Evolutionary conservation across 2,888 invertebrate genomes (phyloP), one percentile per base, ranked within the genome.

Genomic region (Pseudococcus jackbeardsleyi): DNA sequence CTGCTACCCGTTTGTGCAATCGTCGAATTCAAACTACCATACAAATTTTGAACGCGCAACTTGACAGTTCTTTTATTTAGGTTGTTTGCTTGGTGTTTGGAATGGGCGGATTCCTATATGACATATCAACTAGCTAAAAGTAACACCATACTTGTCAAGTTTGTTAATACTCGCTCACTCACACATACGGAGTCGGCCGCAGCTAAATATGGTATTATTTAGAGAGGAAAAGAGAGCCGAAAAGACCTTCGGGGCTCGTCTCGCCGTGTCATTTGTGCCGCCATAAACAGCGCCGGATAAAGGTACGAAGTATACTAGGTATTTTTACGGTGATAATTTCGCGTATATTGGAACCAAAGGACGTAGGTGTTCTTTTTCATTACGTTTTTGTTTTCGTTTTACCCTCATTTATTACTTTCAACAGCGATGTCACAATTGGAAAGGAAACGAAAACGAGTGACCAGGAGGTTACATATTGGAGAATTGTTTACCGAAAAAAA

Each of bases 71-170:
- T 82, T 87, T 87, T 87, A 87, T 87, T 87, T 77, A 77, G 87
- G 77, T 87, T 87, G 87, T 87, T 87, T 87, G 87, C 68, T 87
- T 87, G 87, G 87, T 87, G 87, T 87, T 87, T 87, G 79, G 26
- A 87, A 87, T 87, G 87, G 87, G 87, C 87, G 87, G 87, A 87
- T 87, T 87, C 82, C 87, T 87, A 87, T 79, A 87, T 87, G 87
- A 82, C 87, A 87, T 87, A 87, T 87, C 87, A 87, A 87, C 87
- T 79, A 87, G 87, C 87, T 87, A 87, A 82, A 87, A 87, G 87
- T 87, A 87, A 87, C 87, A 87, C 87, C 87, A 79, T 77, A 82
- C 46, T 87, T 87, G 87, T 87, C 87, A 39, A 87, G 82, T 79
- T 87, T 87, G 33, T 79, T 79, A 42, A 26, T 59, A 50, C 50